Percentiles rank a stretch among this genome's conserved stretches.
Conservation (phyloP, 2,888 invertebrate genomes). For the Stenodera caucasica region DNA sequence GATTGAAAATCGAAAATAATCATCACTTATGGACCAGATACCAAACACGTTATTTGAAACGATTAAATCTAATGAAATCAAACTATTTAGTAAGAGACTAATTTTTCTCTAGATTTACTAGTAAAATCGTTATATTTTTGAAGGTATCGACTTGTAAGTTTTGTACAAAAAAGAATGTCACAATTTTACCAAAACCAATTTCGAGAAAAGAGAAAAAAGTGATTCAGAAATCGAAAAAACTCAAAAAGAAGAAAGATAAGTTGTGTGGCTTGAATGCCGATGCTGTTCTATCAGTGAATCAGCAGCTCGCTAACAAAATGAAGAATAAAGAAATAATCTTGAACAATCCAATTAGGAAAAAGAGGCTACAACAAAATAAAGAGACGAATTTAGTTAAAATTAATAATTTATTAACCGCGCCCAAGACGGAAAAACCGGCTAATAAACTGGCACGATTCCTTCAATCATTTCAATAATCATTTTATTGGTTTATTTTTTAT, state of each 20-base stretch:
- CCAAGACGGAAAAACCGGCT: constrained; percentile 14
- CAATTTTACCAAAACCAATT: constrained; percentile 28
- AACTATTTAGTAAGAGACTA: constrained; percentile 35
- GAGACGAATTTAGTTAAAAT: constrained; percentile 25
- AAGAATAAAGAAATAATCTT: constrained; percentile 8
- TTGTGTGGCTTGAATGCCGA: constrained; percentile 53
- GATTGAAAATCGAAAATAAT: constrained; percentile 19
- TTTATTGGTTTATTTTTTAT: background rate
- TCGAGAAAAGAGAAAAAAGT: background rate
- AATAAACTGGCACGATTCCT: constrained; percentile 17
- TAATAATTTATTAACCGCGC: constrained; percentile 24
- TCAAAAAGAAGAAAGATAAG: constrained; percentile 52
- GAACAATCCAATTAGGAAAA: constrained; percentile 17
- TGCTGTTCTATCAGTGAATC: constrained; percentile 26
- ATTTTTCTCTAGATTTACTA: no score
- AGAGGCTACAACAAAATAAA: constrained; percentile 22
- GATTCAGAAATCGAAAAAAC: constrained; percentile 28
- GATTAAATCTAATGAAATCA: constrained; percentile 14
- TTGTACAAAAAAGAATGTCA: constrained; percentile 37
- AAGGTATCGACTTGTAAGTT: constrained; percentile 40
- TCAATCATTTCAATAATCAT: constrained; percentile 13
- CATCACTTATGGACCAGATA: constrained; percentile 26
- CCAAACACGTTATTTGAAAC: constrained; percentile 33
- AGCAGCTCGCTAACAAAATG: background rate
- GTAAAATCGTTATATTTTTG: no score